phyloP scores from a whole-genome alignment of 2,797 vertebrate genomes.

The Dermochelys coriacea region DNA sequence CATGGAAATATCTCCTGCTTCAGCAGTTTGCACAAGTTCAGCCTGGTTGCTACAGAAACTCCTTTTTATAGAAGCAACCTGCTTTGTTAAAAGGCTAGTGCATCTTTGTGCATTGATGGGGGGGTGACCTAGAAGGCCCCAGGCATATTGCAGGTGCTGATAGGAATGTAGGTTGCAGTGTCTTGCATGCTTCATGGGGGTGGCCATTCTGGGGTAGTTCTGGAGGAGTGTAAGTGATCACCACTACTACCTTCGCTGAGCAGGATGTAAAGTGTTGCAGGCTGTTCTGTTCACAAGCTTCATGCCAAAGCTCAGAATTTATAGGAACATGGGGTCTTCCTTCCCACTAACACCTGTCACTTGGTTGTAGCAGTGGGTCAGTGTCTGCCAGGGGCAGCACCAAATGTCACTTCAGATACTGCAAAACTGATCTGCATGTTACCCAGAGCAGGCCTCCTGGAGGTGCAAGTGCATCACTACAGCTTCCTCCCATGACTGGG shows the following conservation, averaged over 20 bases:
- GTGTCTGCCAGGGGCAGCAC: neutral
- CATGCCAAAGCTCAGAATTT: neutral
- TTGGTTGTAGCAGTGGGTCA: neutral
- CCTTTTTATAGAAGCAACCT: conserved; percentile 62
- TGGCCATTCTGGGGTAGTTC: neutral
- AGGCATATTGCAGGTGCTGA: conserved; percentile 4
- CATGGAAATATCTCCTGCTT: conserved; percentile 68
- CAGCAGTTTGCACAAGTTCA: conserved; percentile 69
- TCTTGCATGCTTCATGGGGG: too few species aligned
- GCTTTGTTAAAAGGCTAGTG: conserved; percentile 64
- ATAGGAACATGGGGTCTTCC: neutral
- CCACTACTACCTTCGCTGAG: neutral
- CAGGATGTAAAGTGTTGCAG: rapidly evolving
- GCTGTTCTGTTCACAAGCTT: neutral
- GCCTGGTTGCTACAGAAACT: conserved; percentile 72
- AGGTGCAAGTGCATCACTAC: rapidly evolving
- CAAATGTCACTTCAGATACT: neutral
- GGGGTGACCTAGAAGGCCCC: conserved; percentile 50
- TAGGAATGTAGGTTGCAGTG: neutral
- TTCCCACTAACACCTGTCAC: neutral
- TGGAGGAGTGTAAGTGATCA: neutral
- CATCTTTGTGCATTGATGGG: neutral
- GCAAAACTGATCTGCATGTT: neutral
- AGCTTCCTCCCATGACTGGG: neutral
- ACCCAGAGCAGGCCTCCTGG: neutral